phyloP scores from a whole-genome alignment of 2,113 vertebrate genomes.

The Seriola quinqueradiata region DNA sequence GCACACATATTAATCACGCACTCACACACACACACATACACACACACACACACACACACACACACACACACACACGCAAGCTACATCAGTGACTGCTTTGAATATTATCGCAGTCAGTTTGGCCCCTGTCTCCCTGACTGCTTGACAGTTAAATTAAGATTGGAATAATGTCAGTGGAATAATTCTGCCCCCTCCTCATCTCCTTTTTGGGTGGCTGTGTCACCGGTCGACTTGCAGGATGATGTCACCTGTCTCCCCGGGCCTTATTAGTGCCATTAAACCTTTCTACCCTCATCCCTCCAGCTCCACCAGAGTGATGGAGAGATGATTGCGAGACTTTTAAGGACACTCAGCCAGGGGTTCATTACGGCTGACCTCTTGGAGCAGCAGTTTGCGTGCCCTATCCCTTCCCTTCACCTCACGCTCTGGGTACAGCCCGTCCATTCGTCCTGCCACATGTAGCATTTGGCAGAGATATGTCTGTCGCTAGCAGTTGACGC shows the following conservation, averaged over 20 bases:
- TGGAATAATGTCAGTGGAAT: conserved; percentile 50
- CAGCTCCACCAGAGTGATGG: conserved; percentile 28
- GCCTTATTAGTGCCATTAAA: conserved; percentile 66
- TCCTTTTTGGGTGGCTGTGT: conserved; percentile 32
- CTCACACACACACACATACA: neutral
- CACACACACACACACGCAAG: neutral
- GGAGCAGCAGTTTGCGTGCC: conserved; percentile 29
- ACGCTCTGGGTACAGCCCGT: conserved; percentile 19
- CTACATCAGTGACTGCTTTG: conserved; percentile 38
- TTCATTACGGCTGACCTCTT: conserved; percentile 58
- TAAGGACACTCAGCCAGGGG: conserved; percentile 56
- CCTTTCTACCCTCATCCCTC: conserved; percentile 16
- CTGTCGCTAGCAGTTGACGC: conserved; percentile 47
- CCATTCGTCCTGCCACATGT: conserved; percentile 45
- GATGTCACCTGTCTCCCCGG: conserved; percentile 63
- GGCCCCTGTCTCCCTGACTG: conserved; percentile 13
- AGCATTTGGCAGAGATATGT: conserved; percentile 51
- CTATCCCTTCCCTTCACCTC: conserved; percentile 31
- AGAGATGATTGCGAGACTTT: conserved; percentile 50
- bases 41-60: neutral
- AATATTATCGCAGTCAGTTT: conserved; percentile 52
- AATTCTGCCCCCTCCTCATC: conserved; percentile 13
- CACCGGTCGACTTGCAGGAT: conserved; percentile 18
- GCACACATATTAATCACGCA: conserved; percentile 9
- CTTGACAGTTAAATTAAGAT: conserved; percentile 58